Base-by-base conservation (phyloP, 2,888 invertebrate species). In the Tipula confusa region DNA sequence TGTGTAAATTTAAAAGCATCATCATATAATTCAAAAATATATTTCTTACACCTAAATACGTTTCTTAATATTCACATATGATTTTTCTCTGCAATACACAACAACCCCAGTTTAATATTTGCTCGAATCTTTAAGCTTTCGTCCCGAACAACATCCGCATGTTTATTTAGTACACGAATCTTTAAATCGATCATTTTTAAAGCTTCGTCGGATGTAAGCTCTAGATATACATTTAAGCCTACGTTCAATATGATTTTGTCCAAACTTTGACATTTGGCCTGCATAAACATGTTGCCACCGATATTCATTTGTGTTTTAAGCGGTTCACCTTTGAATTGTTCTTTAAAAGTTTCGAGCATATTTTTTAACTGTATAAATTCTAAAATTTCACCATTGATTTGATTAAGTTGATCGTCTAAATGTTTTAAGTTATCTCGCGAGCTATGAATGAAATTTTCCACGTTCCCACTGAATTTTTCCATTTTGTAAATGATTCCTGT, bases 231-330 rank as follows among this genome's bases (percentile, higher is more conserved):
- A 83, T 95, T 94, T 86, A 94, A 92, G 0, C 97, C 97, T 84
- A 97, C 90, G 87, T 95, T 92, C 29, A 97, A 91, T 29, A 94
- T 89, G 83, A 97, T 92, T 64, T 89, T 91, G 0, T 93, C 92
- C 0, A 93, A 90, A 87, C 95, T 93, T 83, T 91, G 89, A 83
- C 96, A 93, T 83, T 93, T 90, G 0, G 95, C 95, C 88, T 96
- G 94, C 88, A 95, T 93, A 86, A 95, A 97, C 86, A 96, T 94
- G 88, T 94, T 95, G 86, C 94, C 94, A n/a, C 97, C 97, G 33
- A 97, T 89, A 87, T 97, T 95, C 29, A 97, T 92, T 89, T 94
- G 92, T 0, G 94, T 93, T 86, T 93, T 93, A 83, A 93, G 90
- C 7, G 64, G 64, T 24, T 64, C 24, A 1, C 13, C 24, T 7